Conservation (phyloP, 2,113 vertebrate genomes). For the Thunnus thynnus region DNA sequence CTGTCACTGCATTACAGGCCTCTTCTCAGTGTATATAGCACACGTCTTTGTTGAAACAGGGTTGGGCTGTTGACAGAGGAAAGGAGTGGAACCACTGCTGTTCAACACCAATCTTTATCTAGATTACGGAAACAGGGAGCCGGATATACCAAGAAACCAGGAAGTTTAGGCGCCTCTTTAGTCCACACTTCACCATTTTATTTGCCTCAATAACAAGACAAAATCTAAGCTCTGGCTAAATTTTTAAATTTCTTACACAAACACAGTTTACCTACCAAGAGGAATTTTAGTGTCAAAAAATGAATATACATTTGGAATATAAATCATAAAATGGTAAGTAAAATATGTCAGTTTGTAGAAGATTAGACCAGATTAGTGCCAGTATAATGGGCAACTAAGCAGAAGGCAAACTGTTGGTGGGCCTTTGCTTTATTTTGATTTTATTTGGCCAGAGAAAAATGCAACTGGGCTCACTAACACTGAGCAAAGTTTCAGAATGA, state of each 20-base stretch:
- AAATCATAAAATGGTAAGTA: not conserved
- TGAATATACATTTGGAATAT: not conserved
- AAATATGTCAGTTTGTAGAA: slow-evolving; percentile 1
- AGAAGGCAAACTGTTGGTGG: slow-evolving; percentile 3
- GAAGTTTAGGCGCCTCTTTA: not conserved
- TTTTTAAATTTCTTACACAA: not conserved
- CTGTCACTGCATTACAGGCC: slow-evolving; percentile 35
- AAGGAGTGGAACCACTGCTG: slow-evolving; percentile 26
- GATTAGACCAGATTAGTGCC: not conserved
- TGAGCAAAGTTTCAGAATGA: not conserved
- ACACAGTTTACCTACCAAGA: not conserved
- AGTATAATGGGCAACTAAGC: not conserved
- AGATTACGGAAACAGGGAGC: slow-evolving; percentile 11
- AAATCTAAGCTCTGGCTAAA: not conserved
- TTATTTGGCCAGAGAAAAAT: not conserved
- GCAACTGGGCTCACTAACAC: not conserved
- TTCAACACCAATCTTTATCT: slow-evolving; percentile 10
- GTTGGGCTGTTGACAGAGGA: slow-evolving; percentile 58
- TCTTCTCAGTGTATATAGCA: not conserved
- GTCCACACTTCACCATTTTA: not conserved
- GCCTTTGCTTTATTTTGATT: not conserved
- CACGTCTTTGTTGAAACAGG: slow-evolving; percentile 42
- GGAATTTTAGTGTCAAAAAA: not conserved
- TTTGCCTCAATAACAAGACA: not conserved
- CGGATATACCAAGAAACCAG: not conserved